Evolutionary conservation across 2,113 vertebrate species (phyloP), one percentile per base, ranked within the genome.

Genomic region (Myotis lucifugus): DNA sequence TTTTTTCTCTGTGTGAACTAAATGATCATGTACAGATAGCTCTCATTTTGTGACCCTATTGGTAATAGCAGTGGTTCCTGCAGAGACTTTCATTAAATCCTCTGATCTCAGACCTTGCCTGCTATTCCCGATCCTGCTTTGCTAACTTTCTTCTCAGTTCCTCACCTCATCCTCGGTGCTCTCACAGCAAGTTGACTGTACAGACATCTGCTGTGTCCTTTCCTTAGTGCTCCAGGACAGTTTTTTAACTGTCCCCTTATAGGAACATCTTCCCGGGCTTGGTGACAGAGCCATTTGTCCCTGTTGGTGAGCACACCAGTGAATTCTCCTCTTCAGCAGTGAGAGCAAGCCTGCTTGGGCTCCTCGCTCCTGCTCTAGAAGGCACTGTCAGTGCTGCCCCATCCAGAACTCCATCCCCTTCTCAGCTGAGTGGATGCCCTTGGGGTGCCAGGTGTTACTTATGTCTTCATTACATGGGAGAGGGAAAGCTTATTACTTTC

Each of bases 381-480:
- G 32, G 42, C 40, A 32, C 56, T 18, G 10, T 10, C 1, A 34
- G 0, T 27, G 37, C 76, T 29, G n/a, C 4, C 9, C n/a, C 59
- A 21, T 29, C 2, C 27, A 77, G 48, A 74, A n/a, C 42, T 81
- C 23, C n/a, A 0, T 69, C 21, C 48, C 14, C 23, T 83, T 87
- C 46, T 48, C n/a, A 27, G 6, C 1, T 70, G 21, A 70, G 23
- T 29, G 9, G 25, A n/a, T 69, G 29, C 10, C 40, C n/a, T 81
- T 42, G 32, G 72, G 52, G 61, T 73, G n/a, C n/a, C 32, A 15
- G 40, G 19, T 40, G 4, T 78, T 54, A 42, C n/a, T 88, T 40
- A 25, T 21, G 37, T 88, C 54, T 88, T 95, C 70, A 56, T 91
- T 82, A 52, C 56, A 70, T 19, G 15, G 19, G 14, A n/a, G 85